Conservation (phyloP, 2,113 vertebrate species). For the Daboia siamensis region DNA sequence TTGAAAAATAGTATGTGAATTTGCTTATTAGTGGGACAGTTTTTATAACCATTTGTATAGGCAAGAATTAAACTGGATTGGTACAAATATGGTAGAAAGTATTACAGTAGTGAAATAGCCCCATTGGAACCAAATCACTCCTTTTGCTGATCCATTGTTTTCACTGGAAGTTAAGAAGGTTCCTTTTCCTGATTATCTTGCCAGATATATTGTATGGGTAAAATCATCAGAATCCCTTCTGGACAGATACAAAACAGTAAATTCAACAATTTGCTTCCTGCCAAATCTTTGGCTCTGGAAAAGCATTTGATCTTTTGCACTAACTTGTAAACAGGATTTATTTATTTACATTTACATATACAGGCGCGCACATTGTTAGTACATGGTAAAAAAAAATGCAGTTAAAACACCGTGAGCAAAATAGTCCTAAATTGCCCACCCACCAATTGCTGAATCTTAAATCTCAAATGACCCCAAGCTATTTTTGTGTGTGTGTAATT, state of each 20-base stretch:
- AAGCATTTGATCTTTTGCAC: not conserved
- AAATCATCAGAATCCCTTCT: not conserved
- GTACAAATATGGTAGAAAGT: not conserved
- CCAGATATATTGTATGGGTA: not conserved
- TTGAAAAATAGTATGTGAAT: not conserved
- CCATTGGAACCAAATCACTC: not conserved
- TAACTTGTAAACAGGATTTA: not conserved
- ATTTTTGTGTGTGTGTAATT: not conserved
- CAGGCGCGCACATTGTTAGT: not conserved
- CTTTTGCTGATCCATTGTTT: not conserved
- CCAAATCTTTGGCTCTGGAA: not conserved
- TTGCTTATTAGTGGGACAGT: not conserved
- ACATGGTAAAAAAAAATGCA: not conserved
- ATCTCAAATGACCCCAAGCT: not conserved
- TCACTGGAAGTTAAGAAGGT: not conserved
- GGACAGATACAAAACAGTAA: not conserved
- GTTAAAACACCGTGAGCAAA: not conserved
- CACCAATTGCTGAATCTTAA: not conserved
- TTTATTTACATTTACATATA: not conserved
- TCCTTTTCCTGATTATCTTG: not conserved
- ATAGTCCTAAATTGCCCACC: not conserved
- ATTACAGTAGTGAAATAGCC: not conserved
- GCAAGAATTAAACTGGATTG: not conserved
- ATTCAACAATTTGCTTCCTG: not conserved
- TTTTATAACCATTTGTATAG: not conserved